Evolutionary conservation across 2,888 invertebrate genomes (phyloP), one percentile per base, ranked within the genome.

Genomic region (Orthosia cruda): DNA sequence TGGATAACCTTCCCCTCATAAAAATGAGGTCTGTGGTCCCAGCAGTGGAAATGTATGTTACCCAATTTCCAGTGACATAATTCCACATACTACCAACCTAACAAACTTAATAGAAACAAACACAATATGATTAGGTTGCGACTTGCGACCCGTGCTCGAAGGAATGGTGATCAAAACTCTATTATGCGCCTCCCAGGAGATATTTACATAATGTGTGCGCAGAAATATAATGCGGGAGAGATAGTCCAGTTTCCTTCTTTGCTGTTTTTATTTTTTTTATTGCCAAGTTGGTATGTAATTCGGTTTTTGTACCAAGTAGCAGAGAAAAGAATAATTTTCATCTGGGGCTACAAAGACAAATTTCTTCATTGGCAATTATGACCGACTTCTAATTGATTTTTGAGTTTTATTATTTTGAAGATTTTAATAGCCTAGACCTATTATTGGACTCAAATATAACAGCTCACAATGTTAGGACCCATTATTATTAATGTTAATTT

Each of bases 161-260:
- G 85, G 86, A 86, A 88, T 87, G 87, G 87, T 88, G 91, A 94
- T 94, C 94, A 93, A 91, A 93, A 93, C 89, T 87, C 90, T 91
- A 94, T 94, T 94, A 94, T 86, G 79, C 85, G 77, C 71, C 81
- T 90, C 94, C 92, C 93, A 59, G 52, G 90, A 89, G 93, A 89
- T 89, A 94, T 94, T 91, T 92, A 90, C 94, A 94, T 94, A 93
- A 93, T 91, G 88, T 88, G 86, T 86, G 87, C 75, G 67, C 84
- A 83, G 86, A 85, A 87, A 87, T 80, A 82, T 88, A 83, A 87
- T 82, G 79, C 73, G 55, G 49, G 15, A 65, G 71, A 76, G 23
- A 66, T 64, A 74, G 71, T 59, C 86, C 75, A 83, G 63, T 80
- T 74, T 65, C 45, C 58, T 69, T 77, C 71, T 70, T 64, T 55